Evolutionary conservation across 2,888 invertebrate genomes (phyloP), one percentile per base, ranked within the genome.

Genomic region (Heliconius cydno): DNA sequence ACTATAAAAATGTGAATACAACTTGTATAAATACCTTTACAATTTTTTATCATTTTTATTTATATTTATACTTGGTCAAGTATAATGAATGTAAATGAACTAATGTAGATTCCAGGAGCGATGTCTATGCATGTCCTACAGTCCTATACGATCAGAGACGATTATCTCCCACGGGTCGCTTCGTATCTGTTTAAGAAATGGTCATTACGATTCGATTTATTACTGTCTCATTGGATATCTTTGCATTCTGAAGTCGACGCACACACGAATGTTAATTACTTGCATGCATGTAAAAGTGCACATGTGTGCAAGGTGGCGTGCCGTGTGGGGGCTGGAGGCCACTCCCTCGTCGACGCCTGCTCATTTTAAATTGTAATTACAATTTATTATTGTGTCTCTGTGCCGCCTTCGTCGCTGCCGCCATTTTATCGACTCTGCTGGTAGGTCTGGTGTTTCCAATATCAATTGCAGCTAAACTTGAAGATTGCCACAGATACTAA

Each of bases 351-450:
- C 90, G 91, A 90, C 94, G 94, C 94, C 94, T 92, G 94, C 94
- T 95, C 94, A 95, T 95, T 95, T 95, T 94, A 95, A 95, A 94
- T 94, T 94, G 95, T 95, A 95, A 95, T 95, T 94, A 94, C 94
- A 93, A 94, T 94, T 94, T 94, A 95, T 95, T 95, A 94, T 94
- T 94, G 94, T 88, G 87, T 94, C 94, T 94, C 93, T 94, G 92
- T 91, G 92, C 93, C 94, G 94, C 94, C 94, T 94, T 93, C 93
- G 88, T 87, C 89, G 88, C 86, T 87, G 85, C 87, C 88, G 94
- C 94, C 94, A 94, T 95, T 93, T 94, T 94, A 94, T 92, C 91
- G 93, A 92, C 84, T 84, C 82, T 80, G 84, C 81, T 81, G 83
- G 83, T 83, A 84, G 85, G 83, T 90, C 89, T 87, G 86, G 85